Evolutionary conservation across 2,888 invertebrate species (phyloP), one percentile per base, ranked within the genome.

Genomic region (Drosophila meridionalis): DNA sequence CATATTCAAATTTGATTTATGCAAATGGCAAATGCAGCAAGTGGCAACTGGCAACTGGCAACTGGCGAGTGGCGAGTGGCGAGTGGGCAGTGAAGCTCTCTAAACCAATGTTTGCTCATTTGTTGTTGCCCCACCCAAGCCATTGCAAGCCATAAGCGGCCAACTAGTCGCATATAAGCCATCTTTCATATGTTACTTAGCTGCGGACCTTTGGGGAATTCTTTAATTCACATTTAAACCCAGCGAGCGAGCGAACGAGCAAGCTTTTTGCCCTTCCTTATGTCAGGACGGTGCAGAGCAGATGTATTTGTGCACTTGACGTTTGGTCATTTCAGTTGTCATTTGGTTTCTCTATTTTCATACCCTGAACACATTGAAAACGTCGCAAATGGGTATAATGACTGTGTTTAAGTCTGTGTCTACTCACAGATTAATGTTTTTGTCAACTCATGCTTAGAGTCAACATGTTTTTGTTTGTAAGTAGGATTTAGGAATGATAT

Each of bases 1-100:
- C 87, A 87, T 89, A 86, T 87, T 84, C 87, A 81, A 87, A 89
- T 87, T 88, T 87, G 87, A 87, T 87, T 88, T 87, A 87, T 87
- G 87, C 84, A 89, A 86, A 86, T 84, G 80, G 74, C 75, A 83
- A 80, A 73, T 71, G 78, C 73, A 66, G 63, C 58, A 76, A 73
- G 48, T 58, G 45, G 58, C 45, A 45, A 58, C 12, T 53, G 28
- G 48, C 50, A 40, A 57, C 57, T 40, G 42, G 60, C 57, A 75
- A 43, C 12, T 28, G 45, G 28, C 42, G 3, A 42, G 3, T 42
- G n/a, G 47, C 58, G 36, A 48, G 26, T 47, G 20, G 57, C 59
- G 48, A 48, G 42, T 42, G 61, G 55, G 40, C 56, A 56, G 42
- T 20, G 20, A 38, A 14, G 45, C 30, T 59, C 66, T 55, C 42